Evolutionary conservation across 2,888 invertebrate genomes (phyloP).

Genomic region (Cerastoderma edule): DNA sequence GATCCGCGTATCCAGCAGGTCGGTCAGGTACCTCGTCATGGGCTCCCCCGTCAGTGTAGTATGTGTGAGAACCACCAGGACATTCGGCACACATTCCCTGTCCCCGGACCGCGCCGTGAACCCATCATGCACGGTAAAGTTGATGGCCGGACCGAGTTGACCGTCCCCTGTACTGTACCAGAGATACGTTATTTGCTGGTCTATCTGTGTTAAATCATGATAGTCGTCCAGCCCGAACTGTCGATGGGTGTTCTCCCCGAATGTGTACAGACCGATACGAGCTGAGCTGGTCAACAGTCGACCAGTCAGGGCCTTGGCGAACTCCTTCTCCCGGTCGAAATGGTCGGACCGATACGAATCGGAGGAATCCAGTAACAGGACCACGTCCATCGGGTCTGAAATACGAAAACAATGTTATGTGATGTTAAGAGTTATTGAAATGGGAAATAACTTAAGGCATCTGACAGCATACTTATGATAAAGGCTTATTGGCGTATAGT

Average conservation of each 20-base stretch:
- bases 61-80: conserved; percentile 29
- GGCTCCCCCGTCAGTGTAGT: background rate
- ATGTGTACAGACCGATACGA: conserved; percentile 15
- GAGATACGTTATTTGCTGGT: conserved; percentile 16
- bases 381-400: background rate
- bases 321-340: background rate
- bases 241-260: conserved; percentile 13
- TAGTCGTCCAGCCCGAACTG: conserved; percentile 14
- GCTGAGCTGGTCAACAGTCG: background rate
- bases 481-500: too few relatives aligned
- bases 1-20: background rate
- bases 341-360: conserved; percentile 3
- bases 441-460: background rate
- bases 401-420: background rate
- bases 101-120: conserved; percentile 29
- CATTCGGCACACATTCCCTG: conserved; percentile 31
- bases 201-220: background rate
- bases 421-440: background rate
- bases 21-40: background rate
- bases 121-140: conserved; percentile 29
- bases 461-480: background rate
- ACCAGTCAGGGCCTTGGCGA: background rate
- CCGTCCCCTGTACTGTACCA: conserved; percentile 39
- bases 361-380: conserved; percentile 5
- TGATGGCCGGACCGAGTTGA: conserved; percentile 14